phyloP scores from a whole-genome alignment of 2,888 invertebrate species.

The Zaprionus obscuricornis region DNA sequence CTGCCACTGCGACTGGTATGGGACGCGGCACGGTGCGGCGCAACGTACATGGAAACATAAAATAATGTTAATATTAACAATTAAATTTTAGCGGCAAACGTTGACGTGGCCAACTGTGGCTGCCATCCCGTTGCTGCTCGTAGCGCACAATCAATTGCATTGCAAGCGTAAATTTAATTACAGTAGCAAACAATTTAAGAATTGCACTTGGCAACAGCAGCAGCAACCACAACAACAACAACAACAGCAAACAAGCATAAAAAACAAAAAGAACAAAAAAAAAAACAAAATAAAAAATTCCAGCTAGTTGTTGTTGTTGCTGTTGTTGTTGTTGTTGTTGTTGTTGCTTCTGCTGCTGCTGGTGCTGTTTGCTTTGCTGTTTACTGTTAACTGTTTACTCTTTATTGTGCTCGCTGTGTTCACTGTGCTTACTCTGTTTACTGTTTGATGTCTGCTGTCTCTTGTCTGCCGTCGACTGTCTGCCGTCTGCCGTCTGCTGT shows the following conservation, averaged over 20 bases:
- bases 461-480: background rate
- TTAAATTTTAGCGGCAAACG: conserved; percentile 44
- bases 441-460: conserved; percentile 28
- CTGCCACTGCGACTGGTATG: too few relatives aligned
- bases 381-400: conserved; percentile 29
- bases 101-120: background rate
- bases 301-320: background rate
- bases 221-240: background rate
- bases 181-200: conserved; percentile 46
- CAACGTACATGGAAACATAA: conserved; percentile 24
- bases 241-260: background rate
- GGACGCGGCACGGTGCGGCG: too few relatives aligned
- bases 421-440: background rate
- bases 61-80: conserved; percentile 62
- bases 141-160: conserved; percentile 17
- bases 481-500: background rate
- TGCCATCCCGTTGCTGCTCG: background rate
- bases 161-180: conserved; percentile 54
- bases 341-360: background rate
- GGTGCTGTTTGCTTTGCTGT: conserved; percentile 11
- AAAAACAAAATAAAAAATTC: conserved; percentile 9
- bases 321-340: background rate
- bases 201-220: conserved; percentile 10
- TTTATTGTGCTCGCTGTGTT: too few relatives aligned
- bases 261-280: background rate